Evolutionary conservation across 2,113 vertebrate species (phyloP).

Genomic region (Xenus cinereus): DNA sequence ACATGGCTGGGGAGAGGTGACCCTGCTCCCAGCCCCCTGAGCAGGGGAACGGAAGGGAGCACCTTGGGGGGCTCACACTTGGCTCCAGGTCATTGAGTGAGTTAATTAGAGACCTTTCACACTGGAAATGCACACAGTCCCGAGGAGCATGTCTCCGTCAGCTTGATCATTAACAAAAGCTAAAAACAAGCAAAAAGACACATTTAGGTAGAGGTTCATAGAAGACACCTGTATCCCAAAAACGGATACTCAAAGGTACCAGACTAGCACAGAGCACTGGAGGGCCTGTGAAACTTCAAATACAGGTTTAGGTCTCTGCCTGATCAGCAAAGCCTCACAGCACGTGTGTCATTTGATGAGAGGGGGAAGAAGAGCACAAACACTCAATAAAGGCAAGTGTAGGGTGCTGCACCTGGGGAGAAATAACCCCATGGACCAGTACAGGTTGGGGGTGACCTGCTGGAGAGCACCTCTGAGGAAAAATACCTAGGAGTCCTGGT

Average conservation of each 20-base stretch:
- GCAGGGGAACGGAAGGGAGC: not conserved
- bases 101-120: not conserved
- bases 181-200: not conserved
- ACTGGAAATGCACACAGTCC: not conserved
- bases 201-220: not conserved
- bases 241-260: not conserved
- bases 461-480: too few relatives aligned
- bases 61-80: not conserved
- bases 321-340: too few relatives aligned
- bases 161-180: not conserved
- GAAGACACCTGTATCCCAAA: not conserved
- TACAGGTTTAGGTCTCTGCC: too few relatives aligned
- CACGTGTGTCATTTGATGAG: too few relatives aligned
- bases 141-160: not conserved
- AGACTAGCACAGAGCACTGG: not conserved
- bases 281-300: too few relatives aligned
- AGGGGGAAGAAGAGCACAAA: too few relatives aligned
- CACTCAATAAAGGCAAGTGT: too few relatives aligned
- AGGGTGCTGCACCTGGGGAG: too few relatives aligned
- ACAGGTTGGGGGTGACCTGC: too few relatives aligned
- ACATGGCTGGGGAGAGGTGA: not conserved
- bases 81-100: not conserved
- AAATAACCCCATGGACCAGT: too few relatives aligned
- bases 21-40: not conserved
- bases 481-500: too few relatives aligned